phyloP scores from a whole-genome alignment of 2,888 invertebrate species.

The Ctenicera cuprea region DNA sequence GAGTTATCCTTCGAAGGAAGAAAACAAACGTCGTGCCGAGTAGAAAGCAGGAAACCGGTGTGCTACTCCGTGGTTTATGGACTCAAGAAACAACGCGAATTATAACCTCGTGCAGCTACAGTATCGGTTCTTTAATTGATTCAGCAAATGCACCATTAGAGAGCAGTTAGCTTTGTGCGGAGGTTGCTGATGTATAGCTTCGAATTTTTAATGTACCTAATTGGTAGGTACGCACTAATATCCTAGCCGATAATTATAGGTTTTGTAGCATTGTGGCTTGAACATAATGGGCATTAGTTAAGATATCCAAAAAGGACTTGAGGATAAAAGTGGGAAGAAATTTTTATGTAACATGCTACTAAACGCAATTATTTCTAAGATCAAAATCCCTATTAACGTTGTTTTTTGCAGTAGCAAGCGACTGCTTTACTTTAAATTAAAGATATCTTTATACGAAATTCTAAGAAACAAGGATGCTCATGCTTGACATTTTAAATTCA shows the following conservation, averaged over 20 bases:
- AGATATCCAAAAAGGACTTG: slow-evolving; percentile 12
- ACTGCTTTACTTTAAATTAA: slow-evolving; percentile 10
- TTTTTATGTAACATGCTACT: neutral
- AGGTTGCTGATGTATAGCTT: slow-evolving; percentile 49
- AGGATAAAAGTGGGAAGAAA: slow-evolving; percentile 2
- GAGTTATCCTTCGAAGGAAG: slow-evolving; percentile 43
- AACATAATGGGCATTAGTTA: slow-evolving; percentile 28
- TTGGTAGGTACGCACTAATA: slow-evolving; percentile 61
- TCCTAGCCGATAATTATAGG: slow-evolving; percentile 59
- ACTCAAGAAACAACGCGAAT: slow-evolving; percentile 63
- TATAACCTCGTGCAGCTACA: slow-evolving; percentile 66
- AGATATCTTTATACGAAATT: slow-evolving; percentile 4
- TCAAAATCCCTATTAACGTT: no score
- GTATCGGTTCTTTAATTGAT: slow-evolving; percentile 68
- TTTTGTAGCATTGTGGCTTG: neutral
- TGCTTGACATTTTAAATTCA: slow-evolving; percentile 29
- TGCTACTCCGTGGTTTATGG: slow-evolving; percentile 64
- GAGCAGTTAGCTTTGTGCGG: slow-evolving; percentile 53
- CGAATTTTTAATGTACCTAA: slow-evolving; percentile 57
- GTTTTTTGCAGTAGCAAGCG: neutral
- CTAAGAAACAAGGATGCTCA: slow-evolving; percentile 9
- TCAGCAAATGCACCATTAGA: slow-evolving; percentile 62
- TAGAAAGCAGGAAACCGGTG: slow-evolving; percentile 64
- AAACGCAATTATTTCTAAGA: no score
- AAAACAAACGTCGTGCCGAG: slow-evolving; percentile 58